Evolutionary conservation across 2,888 invertebrate species (phyloP), one percentile per base, ranked within the genome.

Genomic region (Silvanus unidentatus): DNA sequence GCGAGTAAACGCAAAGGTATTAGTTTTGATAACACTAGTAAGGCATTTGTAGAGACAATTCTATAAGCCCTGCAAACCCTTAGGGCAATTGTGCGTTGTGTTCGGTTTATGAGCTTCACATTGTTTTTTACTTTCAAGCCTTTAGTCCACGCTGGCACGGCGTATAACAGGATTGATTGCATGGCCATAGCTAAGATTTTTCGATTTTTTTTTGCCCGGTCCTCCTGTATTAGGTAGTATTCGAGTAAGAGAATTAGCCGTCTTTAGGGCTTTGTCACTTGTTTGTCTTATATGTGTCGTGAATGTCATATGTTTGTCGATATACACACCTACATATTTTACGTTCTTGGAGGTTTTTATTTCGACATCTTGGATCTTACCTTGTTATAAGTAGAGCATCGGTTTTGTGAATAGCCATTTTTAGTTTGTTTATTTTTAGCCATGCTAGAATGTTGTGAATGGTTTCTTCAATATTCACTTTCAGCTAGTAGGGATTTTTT

Each of bases 141-240:
- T 12, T 15, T 4, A 1, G n/a, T 10, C 40, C 44, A 44, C 4
- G 39, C 13, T 2, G 44, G 32, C 2, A 40, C 39, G 8, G 22
- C 44, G 29, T 44, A 39, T 8, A 44, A 14, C 2, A 44, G 10
- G 9, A 32, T 40, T 4, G 44, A 44, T 4, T 15, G 9, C 2
- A 39, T 37, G 0, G 42, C 38, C 9, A n/a, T n/a, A 5, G 37
- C 27, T 10, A 50, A n/a, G 1, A 38, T 16, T 29, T 16, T 36
- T 2, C 42, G 29, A 16, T 30, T 42, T 16, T 22, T 13, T 8
- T 11, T 13, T 5, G 2, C 22, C 6, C 2, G 42, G 38, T 4
- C 45, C 45, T 29, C 38, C 39, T 2, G 37, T 16, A 16, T 45
- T 45, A 1, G 50, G 53, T 35, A 53, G 32, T n/a, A n/a, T n/a